Percentiles rank a stretch among this genome's conserved stretches.
Conservation (phyloP, 1,140 invertebrate genomes). For the Yoshiicerus persimilis region DNA sequence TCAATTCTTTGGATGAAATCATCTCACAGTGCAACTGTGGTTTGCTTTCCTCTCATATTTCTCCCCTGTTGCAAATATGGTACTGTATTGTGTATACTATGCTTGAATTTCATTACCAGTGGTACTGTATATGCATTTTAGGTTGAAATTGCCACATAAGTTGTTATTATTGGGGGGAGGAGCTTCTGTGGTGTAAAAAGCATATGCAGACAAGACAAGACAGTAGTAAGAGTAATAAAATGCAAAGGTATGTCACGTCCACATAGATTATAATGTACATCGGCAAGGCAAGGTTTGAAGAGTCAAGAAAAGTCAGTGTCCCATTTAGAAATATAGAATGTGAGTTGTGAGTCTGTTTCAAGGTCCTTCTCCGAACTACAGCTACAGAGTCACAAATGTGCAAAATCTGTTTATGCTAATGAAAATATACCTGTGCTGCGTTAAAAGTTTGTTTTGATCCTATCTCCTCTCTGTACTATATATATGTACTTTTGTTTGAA, state of each 20-base stretch:
- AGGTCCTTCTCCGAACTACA: neutral
- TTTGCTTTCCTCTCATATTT: neutral
- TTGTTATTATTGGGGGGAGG: neutral
- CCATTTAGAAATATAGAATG: neutral
- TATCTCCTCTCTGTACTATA: too few relatives aligned
- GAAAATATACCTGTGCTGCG: too few relatives aligned
- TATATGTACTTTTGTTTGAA: neutral
- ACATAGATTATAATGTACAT: too few relatives aligned
- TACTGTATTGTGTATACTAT: too few relatives aligned
- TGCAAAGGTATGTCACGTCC: neutral
- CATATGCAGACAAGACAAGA: neutral
- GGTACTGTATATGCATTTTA: neutral
- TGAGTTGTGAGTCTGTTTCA: neutral
- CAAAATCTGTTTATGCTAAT: neutral
- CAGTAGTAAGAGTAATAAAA: neutral
- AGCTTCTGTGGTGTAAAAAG: neutral
- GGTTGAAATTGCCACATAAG: neutral
- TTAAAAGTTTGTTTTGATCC: neutral
- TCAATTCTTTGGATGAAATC: slow-evolving; percentile 31
- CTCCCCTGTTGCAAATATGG: neutral
- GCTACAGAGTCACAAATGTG: too few relatives aligned
- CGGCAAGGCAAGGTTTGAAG: neutral
- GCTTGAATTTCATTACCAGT: neutral
- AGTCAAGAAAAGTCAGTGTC: neutral
- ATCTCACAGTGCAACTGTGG: neutral